Base-by-base conservation (phyloP, 2,113 vertebrate species). In the Ceratotherium simum region DNA sequence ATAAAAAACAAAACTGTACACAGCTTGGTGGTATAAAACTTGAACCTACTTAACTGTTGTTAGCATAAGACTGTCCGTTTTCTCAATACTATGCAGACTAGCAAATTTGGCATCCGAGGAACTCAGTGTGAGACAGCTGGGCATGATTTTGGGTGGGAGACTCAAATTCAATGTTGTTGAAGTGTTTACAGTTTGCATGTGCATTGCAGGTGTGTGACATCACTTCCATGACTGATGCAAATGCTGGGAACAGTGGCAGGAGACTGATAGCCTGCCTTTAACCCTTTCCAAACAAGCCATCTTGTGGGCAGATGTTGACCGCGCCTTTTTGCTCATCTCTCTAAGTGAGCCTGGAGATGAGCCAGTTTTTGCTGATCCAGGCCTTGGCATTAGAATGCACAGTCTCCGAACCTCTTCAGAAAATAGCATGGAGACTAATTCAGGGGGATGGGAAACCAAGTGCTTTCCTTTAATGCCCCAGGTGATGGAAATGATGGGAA, bases 121-220 rank as follows among this genome's bases (percentile, higher is more conserved):
- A 8, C 56, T 93, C 31, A 36, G 21, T 46, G 33, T 58, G 33
- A 70, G 64, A 84, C 97, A 94, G 92, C 94, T 95, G 95, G 94
- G 83, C 48, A 31, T 64, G 27, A 70, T 72, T 96, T 97, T 89
- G 69, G 54, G 76, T 72, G 39, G 33, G 46, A 78, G 80, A 67
- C 18, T 54, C 80, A 62, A 56, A 85, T 76, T 88, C 69, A 81
- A 0, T 31, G 72, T 56, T 60, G 33, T 87, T 51, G 70, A 95
- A 76, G 88, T 91, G 96, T 92, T 90, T 82, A 79, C 83, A 81
- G 78, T 90, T 91, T 60, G 27, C 98, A 97, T 96, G 76, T 98
- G 97, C 84, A 8, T 36, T 62, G 79, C 97, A 97, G 95, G 96
- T 97, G 95, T 95, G 92, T 97, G 96, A 95, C 87, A 90, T 97